Base-by-base conservation (phyloP, 2,797 vertebrate genomes). In the Xiphophorus birchmanni region DNA sequence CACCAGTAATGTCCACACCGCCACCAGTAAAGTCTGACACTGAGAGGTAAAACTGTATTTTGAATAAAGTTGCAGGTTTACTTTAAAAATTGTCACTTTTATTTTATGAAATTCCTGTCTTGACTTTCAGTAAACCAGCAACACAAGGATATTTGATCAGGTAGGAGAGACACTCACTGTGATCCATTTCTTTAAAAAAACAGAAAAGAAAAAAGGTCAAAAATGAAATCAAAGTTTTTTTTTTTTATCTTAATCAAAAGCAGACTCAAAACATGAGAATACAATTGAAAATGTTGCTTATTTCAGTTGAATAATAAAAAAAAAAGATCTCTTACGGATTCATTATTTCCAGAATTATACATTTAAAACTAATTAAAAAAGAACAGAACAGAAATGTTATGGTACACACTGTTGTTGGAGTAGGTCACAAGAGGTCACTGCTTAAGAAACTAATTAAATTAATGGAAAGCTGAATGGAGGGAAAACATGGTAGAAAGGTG, bases 71-170 rank as follows among this genome's bases (percentile, higher is more conserved):
- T 10, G 54, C 21, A 0, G 7, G 18, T 11, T 82, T 69, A 45
- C 73, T 71, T 78, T 23, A 3, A 74, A 65, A 76, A 48, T 13
- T 15, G 13, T n/a, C 65, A n/a, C 52, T 5, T 21, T 52, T 75
- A 63, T 78, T 88, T 88, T 47, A 83, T 8, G 9, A 18, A 80
- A 2, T 91, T 2, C 92, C 47, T 89, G 40, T 90, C 86, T 74
- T 91, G 2, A 78, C 44, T 74, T 60, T 35, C 37, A 77, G 80
- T 21, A 94, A 89, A 90, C 80, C 96, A 0, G 78, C 92, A 21
- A 17, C 86, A 0, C 78, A 94, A 65, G 98, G 97, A 84, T 99
- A 95, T 79, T 91, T 98, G 82, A 98, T 98, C 93, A 97, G 97
- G 98, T 99, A 88, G 87, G 50, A 84, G 58, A 44, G 40, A 5